Evolutionary conservation across 1,140 invertebrate species (phyloP).

Genomic region (Melanaphis sacchari): DNA sequence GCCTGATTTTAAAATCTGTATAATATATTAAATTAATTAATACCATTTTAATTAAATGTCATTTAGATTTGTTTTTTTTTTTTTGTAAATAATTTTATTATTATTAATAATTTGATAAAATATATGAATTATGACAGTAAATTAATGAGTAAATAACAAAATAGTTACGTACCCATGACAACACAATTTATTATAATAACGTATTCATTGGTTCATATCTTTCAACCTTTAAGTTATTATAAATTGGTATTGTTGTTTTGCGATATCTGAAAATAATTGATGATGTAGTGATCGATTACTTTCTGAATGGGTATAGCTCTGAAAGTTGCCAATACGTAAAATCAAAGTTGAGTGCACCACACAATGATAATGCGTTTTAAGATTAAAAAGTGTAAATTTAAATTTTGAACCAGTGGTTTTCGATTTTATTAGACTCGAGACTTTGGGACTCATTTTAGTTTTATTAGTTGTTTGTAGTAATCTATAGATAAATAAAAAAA

Average conservation of each 20-base stretch:
- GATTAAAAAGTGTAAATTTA: not conserved
- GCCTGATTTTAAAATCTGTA: not conserved
- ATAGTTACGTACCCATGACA: not conserved
- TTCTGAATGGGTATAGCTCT: not conserved
- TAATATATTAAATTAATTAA: not conserved
- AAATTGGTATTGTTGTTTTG: not conserved
- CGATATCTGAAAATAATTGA: not conserved
- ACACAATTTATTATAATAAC: not conserved
- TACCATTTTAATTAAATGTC: not conserved
- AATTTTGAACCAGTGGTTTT: too few relatives aligned
- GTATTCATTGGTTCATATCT: not conserved
- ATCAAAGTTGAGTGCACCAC: too few relatives aligned
- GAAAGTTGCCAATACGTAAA: not conserved
- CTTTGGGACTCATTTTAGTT: too few relatives aligned
- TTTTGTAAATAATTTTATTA: not conserved
- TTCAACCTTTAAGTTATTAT: not conserved
- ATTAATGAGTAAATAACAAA: not conserved
- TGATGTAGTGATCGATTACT: not conserved
- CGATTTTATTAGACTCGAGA: too few relatives aligned
- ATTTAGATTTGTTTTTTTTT: not conserved
- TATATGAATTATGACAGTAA: not conserved
- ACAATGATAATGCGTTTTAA: not conserved
- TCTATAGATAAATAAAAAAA: too few relatives aligned
- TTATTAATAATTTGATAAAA: not conserved
- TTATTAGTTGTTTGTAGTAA: too few relatives aligned